Percentiles rank a stretch among this genome's conserved stretches.
phyloP scores from a whole-genome alignment of 2,888 invertebrate genomes.

The Lochmaea crataegi region DNA sequence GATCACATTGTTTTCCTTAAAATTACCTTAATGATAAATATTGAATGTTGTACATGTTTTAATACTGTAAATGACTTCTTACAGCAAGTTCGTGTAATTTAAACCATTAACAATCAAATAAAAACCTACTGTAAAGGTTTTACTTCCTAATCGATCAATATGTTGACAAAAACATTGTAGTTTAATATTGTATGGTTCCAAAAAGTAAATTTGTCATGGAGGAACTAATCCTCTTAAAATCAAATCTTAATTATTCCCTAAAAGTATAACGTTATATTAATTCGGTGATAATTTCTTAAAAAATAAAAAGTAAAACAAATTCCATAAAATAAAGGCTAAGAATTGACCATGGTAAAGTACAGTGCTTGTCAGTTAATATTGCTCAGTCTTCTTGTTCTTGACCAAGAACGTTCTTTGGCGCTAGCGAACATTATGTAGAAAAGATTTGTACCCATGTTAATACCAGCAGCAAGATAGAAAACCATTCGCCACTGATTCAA shows the following conservation, averaged over 20 bases:
- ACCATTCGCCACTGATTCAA: slow-evolving; percentile 80
- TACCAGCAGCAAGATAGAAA: slow-evolving; percentile 82
- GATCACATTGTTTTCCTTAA: slow-evolving; percentile 22
- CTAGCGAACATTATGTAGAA: slow-evolving; percentile 85
- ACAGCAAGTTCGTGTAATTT: background rate
- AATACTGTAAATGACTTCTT: slow-evolving; percentile 20
- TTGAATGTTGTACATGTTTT: slow-evolving; percentile 16
- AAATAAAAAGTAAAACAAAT: background rate
- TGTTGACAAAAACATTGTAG: background rate
- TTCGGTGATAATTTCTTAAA: too few relatives aligned
- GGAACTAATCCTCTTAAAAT: background rate
- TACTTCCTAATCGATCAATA: background rate
- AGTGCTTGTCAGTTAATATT: slow-evolving; percentile 62
- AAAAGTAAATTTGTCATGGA: background rate
- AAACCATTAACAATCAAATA: background rate
- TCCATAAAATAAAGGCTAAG: slow-evolving; percentile 42
- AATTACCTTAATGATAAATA: slow-evolving; percentile 1
- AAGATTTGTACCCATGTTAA: slow-evolving; percentile 79
- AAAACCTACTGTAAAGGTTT: background rate
- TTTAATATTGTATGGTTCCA: background rate
- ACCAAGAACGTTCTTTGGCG: slow-evolving; percentile 80
- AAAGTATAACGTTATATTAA: background rate
- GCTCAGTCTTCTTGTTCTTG: slow-evolving; percentile 60
- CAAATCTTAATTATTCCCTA: background rate
- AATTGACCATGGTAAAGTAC: slow-evolving; percentile 55